Percentiles rank a stretch among this genome's conserved stretches.
These are phyloP conservation scores for Aulostomus chinensis DNA, from an alignment of 2,797 vertebrate genomes.

Conservation along the genomic window DNA sequence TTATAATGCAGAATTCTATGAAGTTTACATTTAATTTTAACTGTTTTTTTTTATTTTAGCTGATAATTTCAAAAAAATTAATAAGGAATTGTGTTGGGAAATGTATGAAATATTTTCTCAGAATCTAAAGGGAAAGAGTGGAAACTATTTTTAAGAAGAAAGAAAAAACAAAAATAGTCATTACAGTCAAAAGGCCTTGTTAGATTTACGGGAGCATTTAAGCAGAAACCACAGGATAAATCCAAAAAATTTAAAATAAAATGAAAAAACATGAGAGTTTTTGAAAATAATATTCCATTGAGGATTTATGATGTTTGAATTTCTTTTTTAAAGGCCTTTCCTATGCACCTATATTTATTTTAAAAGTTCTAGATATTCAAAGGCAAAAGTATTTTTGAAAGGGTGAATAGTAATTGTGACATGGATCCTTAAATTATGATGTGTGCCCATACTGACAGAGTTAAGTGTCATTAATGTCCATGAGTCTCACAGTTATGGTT, in stretches of 20 bases:
- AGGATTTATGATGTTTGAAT: slow-evolving; percentile 5
- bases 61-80: no score
- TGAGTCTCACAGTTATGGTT: neutral
- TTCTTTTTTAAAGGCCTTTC: neutral
- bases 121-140: neutral
- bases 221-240: slow-evolving; percentile 5
- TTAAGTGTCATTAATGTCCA: no score
- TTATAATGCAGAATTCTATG: no score
- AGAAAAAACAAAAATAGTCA: neutral
- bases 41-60: no score
- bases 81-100: no score
- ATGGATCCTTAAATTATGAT: no score
- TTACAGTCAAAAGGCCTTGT: slow-evolving; percentile 13
- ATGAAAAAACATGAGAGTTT: neutral
- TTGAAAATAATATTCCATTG: neutral
- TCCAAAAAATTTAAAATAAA: neutral
- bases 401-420: neutral
- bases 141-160: no score
- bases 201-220: neutral
- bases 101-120: slow-evolving; percentile 6
- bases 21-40: no score
- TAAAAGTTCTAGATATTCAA: no score
- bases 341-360: neutral
- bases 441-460: no score
- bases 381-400: neutral